phyloP scores from a whole-genome alignment of 2,888 invertebrate genomes.

The Philhelius pedissequus region DNA sequence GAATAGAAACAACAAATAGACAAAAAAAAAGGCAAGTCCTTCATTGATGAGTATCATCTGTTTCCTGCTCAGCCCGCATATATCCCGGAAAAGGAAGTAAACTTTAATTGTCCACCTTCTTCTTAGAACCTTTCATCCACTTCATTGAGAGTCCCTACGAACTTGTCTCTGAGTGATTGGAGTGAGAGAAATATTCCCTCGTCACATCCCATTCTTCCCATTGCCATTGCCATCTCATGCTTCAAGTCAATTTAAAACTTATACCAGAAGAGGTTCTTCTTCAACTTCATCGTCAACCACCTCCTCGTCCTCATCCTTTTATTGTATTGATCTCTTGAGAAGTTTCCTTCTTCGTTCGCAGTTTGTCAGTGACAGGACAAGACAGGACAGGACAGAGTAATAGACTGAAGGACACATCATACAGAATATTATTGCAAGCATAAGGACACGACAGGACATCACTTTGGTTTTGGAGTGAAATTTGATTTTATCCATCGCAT shows the following conservation, averaged over 20 bases:
- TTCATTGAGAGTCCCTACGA: not conserved
- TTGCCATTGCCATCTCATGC: not conserved
- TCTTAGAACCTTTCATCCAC: not conserved
- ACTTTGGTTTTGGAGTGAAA: conserved; percentile 57
- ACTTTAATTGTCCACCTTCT: conserved; percentile 65
- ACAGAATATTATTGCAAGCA: conserved; percentile 25
- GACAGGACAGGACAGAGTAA: conserved; percentile 43
- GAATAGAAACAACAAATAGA: not conserved
- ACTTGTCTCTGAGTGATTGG: not conserved
- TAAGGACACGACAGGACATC: conserved; percentile 65
- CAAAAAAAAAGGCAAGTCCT: not conserved
- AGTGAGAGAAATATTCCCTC: conserved; percentile 38
- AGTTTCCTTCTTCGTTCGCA: conserved; percentile 28
- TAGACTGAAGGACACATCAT: conserved; percentile 49
- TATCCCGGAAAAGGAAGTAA: conserved; percentile 46
- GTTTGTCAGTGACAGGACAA: conserved; percentile 48
- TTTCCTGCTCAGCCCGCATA: conserved; percentile 15
- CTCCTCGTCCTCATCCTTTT: not conserved
- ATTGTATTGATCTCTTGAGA: conserved; percentile 60
- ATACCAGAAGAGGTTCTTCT: conserved; percentile 38
- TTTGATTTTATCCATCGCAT: conserved; percentile 52
- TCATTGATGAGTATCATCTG: conserved; percentile 45
- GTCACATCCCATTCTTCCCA: not conserved
- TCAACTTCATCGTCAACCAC: not conserved
- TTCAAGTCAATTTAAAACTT: conserved; percentile 51